Base-by-base conservation (phyloP, 2,113 vertebrate genomes). In the Otus sunia region DNA sequence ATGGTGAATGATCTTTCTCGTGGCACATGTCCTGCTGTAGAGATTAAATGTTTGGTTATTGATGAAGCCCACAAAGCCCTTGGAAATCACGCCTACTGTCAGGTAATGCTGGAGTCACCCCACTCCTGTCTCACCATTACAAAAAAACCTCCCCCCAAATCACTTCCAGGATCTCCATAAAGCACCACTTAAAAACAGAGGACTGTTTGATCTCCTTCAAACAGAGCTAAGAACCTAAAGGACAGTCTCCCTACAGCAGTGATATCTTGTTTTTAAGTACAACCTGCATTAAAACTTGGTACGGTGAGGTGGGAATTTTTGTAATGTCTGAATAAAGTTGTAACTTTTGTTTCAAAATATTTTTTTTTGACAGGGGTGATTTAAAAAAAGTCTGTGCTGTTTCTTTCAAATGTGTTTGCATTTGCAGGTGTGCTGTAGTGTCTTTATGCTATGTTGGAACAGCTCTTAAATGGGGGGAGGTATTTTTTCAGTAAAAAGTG, bases 21-120 rank as follows among this genome's bases (percentile, higher is more conserved):
- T 62, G 98, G 99, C 79, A 98, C 98, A 4, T 99, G 99, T 58
- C 99, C 99, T 1, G 99, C 99, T 26, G 56, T 90, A 50, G 98
- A 98, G 43, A 91, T 99, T 76, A 99, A 99, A 52, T 99, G 99
- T 86, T 94, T 99, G 85, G 99, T 99, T 68, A 98, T 99, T 14
- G 99, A 99, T 66, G 99, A 99, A 96, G 99, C 99, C 60, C 99
- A 99, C 97, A 99, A 99, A 96, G 99, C 99, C 15, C 98, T 99
- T 62, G 99, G 99, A 60, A 99, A 99, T 94, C 98, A 99, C 6
- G 99, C 99, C 21, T 99, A 99, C 97, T 99, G 99, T 86, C 99
- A 99, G 99, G 99, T 99, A 97, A 91, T 22, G 23, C 63, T 47
- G 55, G 13, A 27, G 12, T 27, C 30, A 4, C 36, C 14, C 10